Evolutionary conservation across 1,140 invertebrate genomes (phyloP).

Genomic region (Drosophila quadrilineata): DNA sequence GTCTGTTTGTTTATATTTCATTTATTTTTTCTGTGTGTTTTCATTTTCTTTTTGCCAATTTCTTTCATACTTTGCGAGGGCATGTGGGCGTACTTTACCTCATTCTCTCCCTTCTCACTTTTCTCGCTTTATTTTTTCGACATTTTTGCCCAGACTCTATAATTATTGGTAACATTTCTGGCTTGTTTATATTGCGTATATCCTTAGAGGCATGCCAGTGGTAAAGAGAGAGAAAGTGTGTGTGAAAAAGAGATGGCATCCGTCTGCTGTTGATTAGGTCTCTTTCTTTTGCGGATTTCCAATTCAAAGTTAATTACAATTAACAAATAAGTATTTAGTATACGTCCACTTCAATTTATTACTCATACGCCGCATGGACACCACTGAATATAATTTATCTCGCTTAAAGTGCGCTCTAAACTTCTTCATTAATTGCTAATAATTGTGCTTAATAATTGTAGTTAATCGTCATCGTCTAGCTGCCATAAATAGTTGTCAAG

Average conservation of each 20-base stretch:
- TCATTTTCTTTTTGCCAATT: neutral
- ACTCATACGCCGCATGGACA: constrained; percentile 8
- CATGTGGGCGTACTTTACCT: constrained; percentile 8
- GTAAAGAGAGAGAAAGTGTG: neutral
- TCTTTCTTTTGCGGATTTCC: neutral
- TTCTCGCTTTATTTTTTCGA: neutral
- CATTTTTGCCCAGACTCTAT: neutral
- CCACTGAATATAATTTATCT: no score
- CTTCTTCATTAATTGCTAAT: no score
- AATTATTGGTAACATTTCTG: constrained; percentile 5
- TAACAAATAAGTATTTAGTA: neutral
- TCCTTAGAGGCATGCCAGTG: neutral
- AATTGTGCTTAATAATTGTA: no score
- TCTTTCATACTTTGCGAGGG: no score
- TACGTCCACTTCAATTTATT: constrained; percentile 1
- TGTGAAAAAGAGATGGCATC: no score
- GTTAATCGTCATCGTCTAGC: no score
- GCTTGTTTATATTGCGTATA: constrained; percentile 7
- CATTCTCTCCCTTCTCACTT: no score
- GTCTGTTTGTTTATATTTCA: constrained; percentile 40
- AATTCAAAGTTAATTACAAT: neutral
- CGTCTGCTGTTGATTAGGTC: no score
- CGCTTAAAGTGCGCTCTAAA: no score
- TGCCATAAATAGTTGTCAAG: no score
- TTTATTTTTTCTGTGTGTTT: no score